Conservation (phyloP, 1,140 invertebrate species). For the Hyles euphorbiae region DNA sequence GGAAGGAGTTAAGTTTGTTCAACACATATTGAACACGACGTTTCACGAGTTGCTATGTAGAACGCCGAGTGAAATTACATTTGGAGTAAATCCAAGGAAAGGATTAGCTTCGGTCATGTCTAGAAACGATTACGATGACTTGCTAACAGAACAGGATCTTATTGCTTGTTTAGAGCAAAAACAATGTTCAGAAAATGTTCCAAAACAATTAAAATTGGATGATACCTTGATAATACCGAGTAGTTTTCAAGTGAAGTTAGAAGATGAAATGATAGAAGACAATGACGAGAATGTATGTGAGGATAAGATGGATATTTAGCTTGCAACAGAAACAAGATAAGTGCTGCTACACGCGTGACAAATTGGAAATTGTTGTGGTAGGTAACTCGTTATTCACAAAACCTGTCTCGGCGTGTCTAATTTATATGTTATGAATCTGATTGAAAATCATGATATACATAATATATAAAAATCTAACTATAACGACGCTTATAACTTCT, state of each 20-base stretch:
- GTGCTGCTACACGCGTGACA: no score
- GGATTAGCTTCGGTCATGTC: constrained; percentile 33
- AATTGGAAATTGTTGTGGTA: no score
- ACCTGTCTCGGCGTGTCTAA: no score
- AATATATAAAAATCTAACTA: no score
- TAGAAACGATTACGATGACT: constrained; percentile 23
- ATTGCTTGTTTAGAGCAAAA: constrained; percentile 28
- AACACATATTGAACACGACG: constrained; percentile 37
- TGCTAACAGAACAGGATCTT: constrained; percentile 35
- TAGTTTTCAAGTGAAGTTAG: constrained; percentile 36
- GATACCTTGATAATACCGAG: constrained; percentile 34
- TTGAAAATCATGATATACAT: no score
- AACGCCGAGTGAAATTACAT: constrained; percentile 35
- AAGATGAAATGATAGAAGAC: constrained; percentile 10
- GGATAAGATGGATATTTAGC: constrained; percentile 5
- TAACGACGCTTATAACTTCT: no score
- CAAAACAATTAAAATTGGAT: constrained; percentile 27
- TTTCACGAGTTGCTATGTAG: constrained; percentile 30
- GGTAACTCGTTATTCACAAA: no score
- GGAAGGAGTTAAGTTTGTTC: constrained; percentile 39
- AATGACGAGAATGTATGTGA: constrained; percentile 13
- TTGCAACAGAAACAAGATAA: not conserved
- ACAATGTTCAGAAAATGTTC: constrained; percentile 18
- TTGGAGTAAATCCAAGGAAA: constrained; percentile 31
- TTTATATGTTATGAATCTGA: no score